Conservation (phyloP, 2,113 vertebrate genomes). For the Phylloscopus trochilus region DNA sequence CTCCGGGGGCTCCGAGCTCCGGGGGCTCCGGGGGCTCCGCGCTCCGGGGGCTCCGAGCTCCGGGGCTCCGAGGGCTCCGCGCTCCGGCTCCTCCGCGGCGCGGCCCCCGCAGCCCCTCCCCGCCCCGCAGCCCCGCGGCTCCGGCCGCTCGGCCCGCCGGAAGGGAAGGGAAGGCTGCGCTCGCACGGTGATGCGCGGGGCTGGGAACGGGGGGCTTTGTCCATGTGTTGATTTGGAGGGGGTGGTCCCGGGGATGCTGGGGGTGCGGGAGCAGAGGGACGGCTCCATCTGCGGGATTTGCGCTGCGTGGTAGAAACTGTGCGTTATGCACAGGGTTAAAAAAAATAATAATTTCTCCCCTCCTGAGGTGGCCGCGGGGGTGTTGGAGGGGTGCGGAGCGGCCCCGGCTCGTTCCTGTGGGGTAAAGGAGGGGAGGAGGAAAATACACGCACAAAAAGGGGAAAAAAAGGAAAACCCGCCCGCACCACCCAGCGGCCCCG, state of each 20-base stretch:
- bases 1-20: no score
- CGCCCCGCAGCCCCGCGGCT: fast-evolving
- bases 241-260: background rate
- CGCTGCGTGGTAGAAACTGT: background rate
- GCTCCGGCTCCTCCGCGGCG: background rate
- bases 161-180: background rate
- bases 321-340: background rate
- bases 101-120: background rate
- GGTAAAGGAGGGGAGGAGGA: constrained; percentile 36
- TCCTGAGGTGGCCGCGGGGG: constrained; percentile 69
- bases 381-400: constrained; percentile 12
- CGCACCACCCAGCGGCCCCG: constrained; percentile 92
- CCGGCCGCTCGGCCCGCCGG: no score
- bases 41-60: no score
- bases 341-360: background rate
- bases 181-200: background rate
- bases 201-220: background rate
- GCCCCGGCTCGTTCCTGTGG: constrained; percentile 55
- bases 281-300: background rate
- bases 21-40: no score
- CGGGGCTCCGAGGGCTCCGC: no score
- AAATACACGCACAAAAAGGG: background rate
- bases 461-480: constrained; percentile 61
- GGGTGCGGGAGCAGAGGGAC: background rate
- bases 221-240: background rate